Conservation (phyloP, 1,140 invertebrate genomes). For the Drosophila pseudoobscura region DNA sequence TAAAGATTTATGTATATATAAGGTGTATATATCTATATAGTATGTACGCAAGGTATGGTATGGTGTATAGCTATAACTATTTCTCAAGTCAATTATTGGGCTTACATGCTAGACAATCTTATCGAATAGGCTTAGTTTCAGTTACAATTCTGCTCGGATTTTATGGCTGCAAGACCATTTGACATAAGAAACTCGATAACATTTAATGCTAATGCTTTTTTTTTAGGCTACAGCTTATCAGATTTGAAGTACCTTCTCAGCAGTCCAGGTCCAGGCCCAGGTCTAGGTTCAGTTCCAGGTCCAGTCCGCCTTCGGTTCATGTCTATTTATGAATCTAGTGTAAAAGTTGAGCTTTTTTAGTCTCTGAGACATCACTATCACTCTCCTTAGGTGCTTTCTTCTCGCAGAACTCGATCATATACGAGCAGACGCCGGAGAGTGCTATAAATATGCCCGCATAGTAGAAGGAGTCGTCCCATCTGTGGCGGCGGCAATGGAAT, state of each 20-base stretch:
- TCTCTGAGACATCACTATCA: constrained; percentile 81
- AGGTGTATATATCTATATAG: constrained; percentile 27
- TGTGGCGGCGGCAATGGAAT: constrained; percentile 18
- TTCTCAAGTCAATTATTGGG: constrained; percentile 44
- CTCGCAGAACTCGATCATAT: constrained; percentile 76
- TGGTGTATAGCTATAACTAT: constrained; percentile 24
- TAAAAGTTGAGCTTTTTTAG: constrained; percentile 82
- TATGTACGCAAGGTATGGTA: constrained; percentile 13
- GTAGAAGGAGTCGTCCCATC: constrained; percentile 88
- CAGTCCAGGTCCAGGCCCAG: background rate
- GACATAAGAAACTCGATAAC: constrained; percentile 77
- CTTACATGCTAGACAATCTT: constrained; percentile 38
- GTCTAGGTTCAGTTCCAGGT: no score
- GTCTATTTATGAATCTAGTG: constrained; percentile 61
- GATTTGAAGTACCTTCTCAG: constrained; percentile 31
- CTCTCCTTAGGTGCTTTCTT: constrained; percentile 72
- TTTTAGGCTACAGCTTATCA: constrained; percentile 38
- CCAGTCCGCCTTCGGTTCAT: background rate
- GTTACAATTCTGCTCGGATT: constrained; percentile 69
- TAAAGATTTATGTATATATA: constrained; percentile 27
- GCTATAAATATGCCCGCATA: constrained; percentile 93
- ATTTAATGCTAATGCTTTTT: constrained; percentile 68
- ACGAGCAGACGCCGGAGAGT: constrained; percentile 90
- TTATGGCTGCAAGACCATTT: constrained; percentile 72
- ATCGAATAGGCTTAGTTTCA: constrained; percentile 55